Base-by-base conservation (phyloP, 2,113 vertebrate genomes). In the Epinephelus cyanopodus region DNA sequence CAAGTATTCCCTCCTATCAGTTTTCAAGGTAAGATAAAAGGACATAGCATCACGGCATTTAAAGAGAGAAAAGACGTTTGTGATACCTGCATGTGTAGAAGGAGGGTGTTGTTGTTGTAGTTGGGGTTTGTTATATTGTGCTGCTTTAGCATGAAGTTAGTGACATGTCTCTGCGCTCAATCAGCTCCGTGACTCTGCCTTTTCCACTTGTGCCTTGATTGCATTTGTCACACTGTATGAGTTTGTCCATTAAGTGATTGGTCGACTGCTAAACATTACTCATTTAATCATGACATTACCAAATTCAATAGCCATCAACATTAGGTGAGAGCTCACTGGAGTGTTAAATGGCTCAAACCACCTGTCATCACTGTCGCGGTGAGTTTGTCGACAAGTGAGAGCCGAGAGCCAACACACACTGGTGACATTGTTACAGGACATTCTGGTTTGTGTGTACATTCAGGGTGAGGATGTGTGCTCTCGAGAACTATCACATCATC, bases 401-500 rank as follows among this genome's bases (percentile, higher is more conserved):
- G 72, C 29, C 5, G 60, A 33, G 52, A 69, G 72, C 39, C 29
- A 23, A 77, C 45, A 79, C 45, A 50, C 29, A 57, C 50, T 64
- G 57, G 70, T 87, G 87, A 86, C 71, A 85, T 84, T 84, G 47
- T 71, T 78, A 87, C 90, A 89, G 92, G 90, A 86, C 83, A 37
- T 91, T 84, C 93, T 80, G 93, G 93, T 93, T 93, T 91, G 74
- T 89, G 91, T 92, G 90, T 93, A 91, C 92, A 89, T 84, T 89
- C 64, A 27, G 92, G 91, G 88, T 77, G 84, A 85, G 92, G 87
- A 86, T 87, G 86, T 92, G 84, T 92, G 69, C 70, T 73, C 57
- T 60, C 6, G 4, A 53, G 53, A 70, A 47, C 61, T 66, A 61
- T 83, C 50, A 71, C 72, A 72, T 87, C 70, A 23, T 75, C 58